Evolutionary conservation across 2,888 invertebrate genomes (phyloP).

Genomic region (Lasioglossum figueresi): DNA sequence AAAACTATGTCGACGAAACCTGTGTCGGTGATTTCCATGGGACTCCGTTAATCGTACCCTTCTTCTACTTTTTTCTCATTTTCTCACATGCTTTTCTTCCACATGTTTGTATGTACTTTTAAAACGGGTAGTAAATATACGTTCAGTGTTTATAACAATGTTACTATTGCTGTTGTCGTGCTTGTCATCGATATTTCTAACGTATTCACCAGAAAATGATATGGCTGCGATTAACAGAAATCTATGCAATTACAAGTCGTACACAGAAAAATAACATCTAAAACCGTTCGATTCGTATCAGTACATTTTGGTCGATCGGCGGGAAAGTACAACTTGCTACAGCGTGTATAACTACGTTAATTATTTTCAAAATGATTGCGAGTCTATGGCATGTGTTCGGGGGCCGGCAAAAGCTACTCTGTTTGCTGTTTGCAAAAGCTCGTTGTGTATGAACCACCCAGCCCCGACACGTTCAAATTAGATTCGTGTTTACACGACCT

Average conservation of each 20-base stretch:
- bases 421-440: conserved; percentile 51
- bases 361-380: conserved; percentile 48
- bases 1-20: too few relatives aligned
- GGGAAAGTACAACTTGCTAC: not conserved
- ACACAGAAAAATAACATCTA: conserved; percentile 12
- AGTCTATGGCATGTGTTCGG: conserved; percentile 32
- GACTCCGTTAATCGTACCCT: too few relatives aligned
- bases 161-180: not conserved
- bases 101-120: not conserved
- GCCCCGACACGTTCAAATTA: conserved; percentile 74
- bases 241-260: not conserved
- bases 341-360: conserved; percentile 3
- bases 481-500: conserved; percentile 76
- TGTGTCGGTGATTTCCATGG: too few relatives aligned
- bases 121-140: too few relatives aligned
- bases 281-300: not conserved
- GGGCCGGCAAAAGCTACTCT: conserved; percentile 36
- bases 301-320: not conserved
- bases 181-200: not conserved
- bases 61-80: not conserved
- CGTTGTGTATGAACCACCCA: conserved; percentile 64
- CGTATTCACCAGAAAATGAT: not conserved
- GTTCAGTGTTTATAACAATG: not conserved
- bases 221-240: not conserved
- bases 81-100: not conserved